Evolutionary conservation across 2,113 vertebrate species (phyloP).

Genomic region (Myotis davidii): DNA sequence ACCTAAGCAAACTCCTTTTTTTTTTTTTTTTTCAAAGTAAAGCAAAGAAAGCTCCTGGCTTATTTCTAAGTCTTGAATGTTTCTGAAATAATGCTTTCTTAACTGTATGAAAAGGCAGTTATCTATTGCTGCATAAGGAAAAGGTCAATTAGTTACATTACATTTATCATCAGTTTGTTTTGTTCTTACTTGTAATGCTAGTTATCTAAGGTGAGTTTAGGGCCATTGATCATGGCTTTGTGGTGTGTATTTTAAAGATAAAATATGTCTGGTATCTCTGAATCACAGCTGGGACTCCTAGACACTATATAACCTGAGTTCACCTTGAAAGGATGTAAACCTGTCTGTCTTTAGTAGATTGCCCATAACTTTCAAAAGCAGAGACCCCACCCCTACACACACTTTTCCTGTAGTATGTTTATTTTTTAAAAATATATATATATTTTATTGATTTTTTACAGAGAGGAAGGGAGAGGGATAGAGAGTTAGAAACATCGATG

Average conservation of each 20-base stretch:
- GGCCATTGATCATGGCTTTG: not conserved
- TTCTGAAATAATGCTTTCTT: not conserved
- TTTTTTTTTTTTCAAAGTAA: constrained; percentile 11
- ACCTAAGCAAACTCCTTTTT: not conserved
- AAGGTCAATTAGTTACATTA: constrained; percentile 35
- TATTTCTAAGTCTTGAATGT: constrained; percentile 37
- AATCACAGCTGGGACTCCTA: not conserved
- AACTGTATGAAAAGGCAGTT: not conserved
- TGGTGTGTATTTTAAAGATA: constrained; percentile 51
- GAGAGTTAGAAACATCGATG: too few relatives aligned
- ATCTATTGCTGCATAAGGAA: not conserved
- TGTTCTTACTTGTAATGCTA: constrained; percentile 26
- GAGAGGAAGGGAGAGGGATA: too few relatives aligned
- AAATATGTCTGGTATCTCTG: constrained; percentile 33
- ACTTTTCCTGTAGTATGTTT: not conserved
- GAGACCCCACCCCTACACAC: not conserved
- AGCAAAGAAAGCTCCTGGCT: not conserved
- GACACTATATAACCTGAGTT: not conserved
- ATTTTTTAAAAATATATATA: not conserved
- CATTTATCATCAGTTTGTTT: constrained; percentile 46
- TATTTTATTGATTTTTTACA: too few relatives aligned
- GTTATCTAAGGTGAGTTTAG: constrained; percentile 26
- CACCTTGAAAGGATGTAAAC: constrained; percentile 45
- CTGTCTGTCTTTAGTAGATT: constrained; percentile 39
- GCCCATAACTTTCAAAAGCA: constrained; percentile 7